These are phyloP conservation scores for Torymus tubicola DNA, from an alignment of 2,888 invertebrate genomes.

Conservation along the genomic window DNA sequence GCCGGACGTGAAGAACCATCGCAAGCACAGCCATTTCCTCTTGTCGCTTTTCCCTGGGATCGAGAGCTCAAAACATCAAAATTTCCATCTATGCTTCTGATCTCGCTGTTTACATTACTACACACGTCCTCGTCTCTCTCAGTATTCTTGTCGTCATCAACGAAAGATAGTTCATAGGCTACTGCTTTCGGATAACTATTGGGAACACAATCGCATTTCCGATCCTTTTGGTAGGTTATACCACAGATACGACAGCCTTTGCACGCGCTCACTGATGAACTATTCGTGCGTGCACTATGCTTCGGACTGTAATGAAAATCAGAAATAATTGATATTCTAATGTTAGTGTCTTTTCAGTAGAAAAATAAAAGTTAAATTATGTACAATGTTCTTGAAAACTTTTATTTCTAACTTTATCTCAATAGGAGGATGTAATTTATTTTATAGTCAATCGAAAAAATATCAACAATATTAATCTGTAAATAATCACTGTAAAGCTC, in stretches of 20 bases:
- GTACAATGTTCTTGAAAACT: no score
- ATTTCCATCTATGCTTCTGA: conserved; percentile 39
- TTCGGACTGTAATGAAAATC: conserved; percentile 32
- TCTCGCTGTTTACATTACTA: conserved; percentile 71
- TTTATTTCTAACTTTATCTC: no score
- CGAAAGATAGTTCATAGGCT: conserved; percentile 76
- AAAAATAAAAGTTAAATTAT: no score
- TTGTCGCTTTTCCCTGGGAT: background rate
- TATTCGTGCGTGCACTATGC: background rate
- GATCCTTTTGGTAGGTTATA: conserved; percentile 65
- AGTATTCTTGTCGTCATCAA: conserved; percentile 54
- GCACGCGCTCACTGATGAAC: conserved; percentile 26
- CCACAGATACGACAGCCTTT: conserved; percentile 70
- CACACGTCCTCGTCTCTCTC: background rate
- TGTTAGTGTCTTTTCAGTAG: background rate
- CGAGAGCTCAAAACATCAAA: background rate
- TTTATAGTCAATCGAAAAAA: no score
- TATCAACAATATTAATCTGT: no score
- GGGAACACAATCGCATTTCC: conserved; percentile 64
- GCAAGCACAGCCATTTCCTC: conserved; percentile 29
- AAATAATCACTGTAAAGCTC: background rate
- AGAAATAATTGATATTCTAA: background rate
- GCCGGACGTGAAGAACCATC: background rate
- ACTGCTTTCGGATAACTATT: conserved; percentile 73
- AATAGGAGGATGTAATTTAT: no score